Percentiles rank a stretch among this genome's conserved stretches.
Evolutionary conservation across 2,113 vertebrate genomes (phyloP).

Genomic region (Ammodytes marinus): DNA sequence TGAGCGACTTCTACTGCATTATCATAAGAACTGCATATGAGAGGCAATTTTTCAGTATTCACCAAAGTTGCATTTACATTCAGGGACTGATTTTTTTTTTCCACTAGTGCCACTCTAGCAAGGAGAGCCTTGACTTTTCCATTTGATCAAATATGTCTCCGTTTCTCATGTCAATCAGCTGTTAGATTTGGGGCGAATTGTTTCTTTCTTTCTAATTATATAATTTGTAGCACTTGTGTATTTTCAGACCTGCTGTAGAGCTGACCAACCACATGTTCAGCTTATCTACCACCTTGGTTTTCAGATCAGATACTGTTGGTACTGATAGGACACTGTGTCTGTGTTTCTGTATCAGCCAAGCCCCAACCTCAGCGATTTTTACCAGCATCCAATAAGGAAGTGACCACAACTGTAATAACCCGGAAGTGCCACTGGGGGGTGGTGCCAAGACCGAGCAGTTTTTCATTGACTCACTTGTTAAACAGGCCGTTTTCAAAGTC

Average conservation of each 20-base stretch:
- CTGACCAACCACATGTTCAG: neutral
- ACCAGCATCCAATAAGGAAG: too few species aligned
- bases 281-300: slow-evolving; percentile 1
- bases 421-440: too few species aligned
- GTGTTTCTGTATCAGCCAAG: neutral
- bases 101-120: neutral
- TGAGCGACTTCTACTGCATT: neutral
- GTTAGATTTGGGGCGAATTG: neutral
- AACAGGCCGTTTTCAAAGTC: too few species aligned
- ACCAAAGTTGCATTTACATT: too few species aligned
- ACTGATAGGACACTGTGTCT: neutral
- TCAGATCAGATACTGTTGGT: slow-evolving; percentile 3
- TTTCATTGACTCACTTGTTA: too few species aligned
- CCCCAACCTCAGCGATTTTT: too few species aligned
- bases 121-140: neutral
- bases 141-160: neutral
- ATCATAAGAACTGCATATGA: too few species aligned
- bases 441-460: too few species aligned
- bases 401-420: too few species aligned
- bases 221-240: neutral
- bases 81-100: neutral
- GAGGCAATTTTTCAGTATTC: too few species aligned
- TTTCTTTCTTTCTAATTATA: neutral
- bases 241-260: slow-evolving; percentile 18
- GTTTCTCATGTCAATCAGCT: neutral